Conservation (phyloP, 2,113 vertebrate genomes). For the Steatornis caripensis region DNA sequence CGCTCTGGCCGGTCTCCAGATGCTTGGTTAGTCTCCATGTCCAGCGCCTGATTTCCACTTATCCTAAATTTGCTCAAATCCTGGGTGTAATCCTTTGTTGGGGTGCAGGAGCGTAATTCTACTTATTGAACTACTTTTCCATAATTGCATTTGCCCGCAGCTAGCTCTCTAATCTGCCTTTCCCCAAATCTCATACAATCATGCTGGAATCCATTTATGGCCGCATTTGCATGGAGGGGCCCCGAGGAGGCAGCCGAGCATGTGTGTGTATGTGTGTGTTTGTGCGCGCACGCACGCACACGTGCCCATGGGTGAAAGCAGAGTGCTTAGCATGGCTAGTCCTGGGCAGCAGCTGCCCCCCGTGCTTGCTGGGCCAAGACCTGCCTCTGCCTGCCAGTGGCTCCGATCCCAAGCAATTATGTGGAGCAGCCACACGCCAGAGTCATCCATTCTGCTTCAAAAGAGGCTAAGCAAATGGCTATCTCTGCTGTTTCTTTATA, state of each 20-base stretch:
- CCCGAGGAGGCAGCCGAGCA: not conserved
- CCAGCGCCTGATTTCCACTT: not conserved
- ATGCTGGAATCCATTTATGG: not conserved
- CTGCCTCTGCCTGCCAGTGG: not conserved
- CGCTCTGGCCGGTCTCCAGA: not conserved
- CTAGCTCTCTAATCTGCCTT: not conserved
- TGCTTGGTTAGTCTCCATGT: not conserved
- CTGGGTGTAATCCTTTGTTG: not conserved
- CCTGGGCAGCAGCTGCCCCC: not conserved
- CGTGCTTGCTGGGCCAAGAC: not conserved
- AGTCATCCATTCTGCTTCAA: not conserved
- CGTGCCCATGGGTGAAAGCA: not conserved
- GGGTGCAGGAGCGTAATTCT: not conserved
- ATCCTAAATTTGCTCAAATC: not conserved
- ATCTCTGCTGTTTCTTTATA: not conserved
- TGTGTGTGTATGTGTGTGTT: fast-evolving
- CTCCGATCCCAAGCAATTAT: not conserved
- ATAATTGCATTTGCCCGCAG: not conserved
- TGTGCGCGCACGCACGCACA: not conserved
- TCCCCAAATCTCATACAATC: not conserved
- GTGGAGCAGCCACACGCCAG: not conserved
- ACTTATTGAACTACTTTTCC: not conserved
- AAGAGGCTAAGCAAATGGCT: not conserved
- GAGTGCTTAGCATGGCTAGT: not conserved
- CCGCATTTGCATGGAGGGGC: not conserved